These are phyloP conservation scores for Drosophila repleta DNA, from an alignment of 1,140 invertebrate species.

Conservation along the genomic window DNA sequence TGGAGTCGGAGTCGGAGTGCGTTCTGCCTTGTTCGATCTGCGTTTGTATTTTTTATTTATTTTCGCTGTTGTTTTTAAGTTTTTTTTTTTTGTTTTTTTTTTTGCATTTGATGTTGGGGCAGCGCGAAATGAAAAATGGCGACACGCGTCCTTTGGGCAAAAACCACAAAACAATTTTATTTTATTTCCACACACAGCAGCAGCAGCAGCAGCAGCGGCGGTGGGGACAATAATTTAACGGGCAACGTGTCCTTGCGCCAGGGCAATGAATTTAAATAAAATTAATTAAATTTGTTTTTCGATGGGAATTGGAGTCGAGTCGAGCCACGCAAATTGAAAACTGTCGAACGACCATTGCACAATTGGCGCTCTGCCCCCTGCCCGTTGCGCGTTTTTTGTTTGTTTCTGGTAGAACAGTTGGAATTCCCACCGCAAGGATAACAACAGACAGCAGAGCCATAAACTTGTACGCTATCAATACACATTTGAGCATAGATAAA, in stretches of 20 bases:
- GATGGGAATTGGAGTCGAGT: slow-evolving; percentile 33
- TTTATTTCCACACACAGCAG: slow-evolving; percentile 58
- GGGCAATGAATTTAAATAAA: slow-evolving; percentile 58
- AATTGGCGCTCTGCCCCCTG: background rate
- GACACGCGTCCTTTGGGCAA: slow-evolving; percentile 65
- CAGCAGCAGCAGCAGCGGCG: slow-evolving; percentile 11
- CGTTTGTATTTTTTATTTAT: slow-evolving; percentile 26
- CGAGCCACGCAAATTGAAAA: slow-evolving; percentile 25
- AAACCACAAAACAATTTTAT: slow-evolving; percentile 78
- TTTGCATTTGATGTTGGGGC: slow-evolving; percentile 28
- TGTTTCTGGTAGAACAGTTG: slow-evolving; percentile 9
- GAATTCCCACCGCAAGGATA: slow-evolving; percentile 45
- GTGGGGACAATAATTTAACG: slow-evolving; percentile 37
- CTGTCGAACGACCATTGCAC: slow-evolving; percentile 12
- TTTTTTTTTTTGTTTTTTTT: background rate
- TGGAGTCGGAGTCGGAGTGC: background rate
- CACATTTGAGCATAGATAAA: slow-evolving; percentile 72
- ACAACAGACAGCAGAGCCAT: slow-evolving; percentile 65
- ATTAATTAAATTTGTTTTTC: slow-evolving; percentile 68
- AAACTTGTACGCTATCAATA: slow-evolving; percentile 73
- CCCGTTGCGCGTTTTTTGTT: background rate
- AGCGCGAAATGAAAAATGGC: slow-evolving; percentile 58
- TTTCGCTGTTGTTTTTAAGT: slow-evolving; percentile 5
- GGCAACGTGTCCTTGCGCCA: slow-evolving; percentile 48
- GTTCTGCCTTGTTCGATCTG: slow-evolving; percentile 47